Conservation (phyloP, 1,140 invertebrate species). For the Spodoptera frugiperda region DNA sequence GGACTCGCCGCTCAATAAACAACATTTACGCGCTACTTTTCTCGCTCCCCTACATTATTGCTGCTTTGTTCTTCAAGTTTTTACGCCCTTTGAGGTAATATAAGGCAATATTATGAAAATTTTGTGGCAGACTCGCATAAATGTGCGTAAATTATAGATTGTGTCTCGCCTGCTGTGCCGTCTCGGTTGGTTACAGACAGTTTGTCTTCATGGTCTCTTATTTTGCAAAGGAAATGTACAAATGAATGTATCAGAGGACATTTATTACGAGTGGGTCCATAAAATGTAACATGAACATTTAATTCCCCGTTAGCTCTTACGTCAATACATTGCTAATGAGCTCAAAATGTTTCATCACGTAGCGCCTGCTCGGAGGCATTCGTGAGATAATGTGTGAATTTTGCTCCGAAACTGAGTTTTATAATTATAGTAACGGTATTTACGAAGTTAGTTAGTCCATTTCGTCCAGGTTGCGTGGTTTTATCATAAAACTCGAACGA, state of each 20-base stretch:
- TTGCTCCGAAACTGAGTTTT: slow-evolving; percentile 22
- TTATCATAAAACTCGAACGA: slow-evolving; percentile 55
- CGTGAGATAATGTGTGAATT: slow-evolving; percentile 35
- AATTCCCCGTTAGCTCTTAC: slow-evolving; percentile 28
- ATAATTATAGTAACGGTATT: slow-evolving; percentile 35
- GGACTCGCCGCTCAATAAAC: slow-evolving; percentile 38
- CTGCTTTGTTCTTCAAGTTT: slow-evolving; percentile 37
- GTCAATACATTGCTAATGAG: slow-evolving; percentile 19
- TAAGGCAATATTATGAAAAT: slow-evolving; percentile 38
- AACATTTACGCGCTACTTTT: slow-evolving; percentile 49
- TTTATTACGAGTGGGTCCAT: not conserved
- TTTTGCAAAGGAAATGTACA: slow-evolving; percentile 11
- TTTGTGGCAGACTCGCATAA: slow-evolving; percentile 3
- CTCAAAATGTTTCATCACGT: slow-evolving; percentile 35
- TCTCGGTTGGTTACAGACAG: slow-evolving; percentile 1
- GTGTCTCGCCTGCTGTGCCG: slow-evolving; percentile 7
- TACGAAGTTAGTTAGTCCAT: slow-evolving; percentile 49
- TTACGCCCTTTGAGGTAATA: not conserved
- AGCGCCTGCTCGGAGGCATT: not conserved
- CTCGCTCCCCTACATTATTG: slow-evolving; percentile 42
- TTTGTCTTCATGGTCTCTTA: slow-evolving; percentile 14
- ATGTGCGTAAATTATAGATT: slow-evolving; percentile 36
- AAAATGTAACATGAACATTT: slow-evolving; percentile 6
- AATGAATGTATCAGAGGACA: not conserved
- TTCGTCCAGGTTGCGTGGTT: slow-evolving; percentile 44